Conservation (phyloP, 1,140 invertebrate species). For the Penaeus japonicus region DNA sequence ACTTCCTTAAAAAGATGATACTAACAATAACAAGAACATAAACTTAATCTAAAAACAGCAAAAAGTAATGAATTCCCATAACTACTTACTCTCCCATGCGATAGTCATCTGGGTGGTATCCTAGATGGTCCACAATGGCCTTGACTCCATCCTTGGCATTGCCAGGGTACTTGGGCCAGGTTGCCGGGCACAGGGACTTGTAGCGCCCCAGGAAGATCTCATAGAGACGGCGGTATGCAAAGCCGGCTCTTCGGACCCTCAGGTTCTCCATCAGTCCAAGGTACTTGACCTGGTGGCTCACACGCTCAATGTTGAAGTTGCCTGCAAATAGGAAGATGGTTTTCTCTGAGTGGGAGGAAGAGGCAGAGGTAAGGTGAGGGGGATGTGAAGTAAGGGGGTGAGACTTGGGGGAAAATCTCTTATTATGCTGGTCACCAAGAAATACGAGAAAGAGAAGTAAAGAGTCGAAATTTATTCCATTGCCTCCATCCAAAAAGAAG, state of each 20-base stretch:
- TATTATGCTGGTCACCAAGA: background rate
- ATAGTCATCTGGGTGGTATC: conserved; percentile 78
- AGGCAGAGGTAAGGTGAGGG: background rate
- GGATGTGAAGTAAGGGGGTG: background rate
- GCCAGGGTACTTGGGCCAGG: conserved; percentile 86
- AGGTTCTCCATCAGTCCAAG: conserved; percentile 89
- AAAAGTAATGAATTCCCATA: background rate
- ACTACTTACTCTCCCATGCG: conserved; percentile 82
- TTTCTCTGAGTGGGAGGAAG: background rate
- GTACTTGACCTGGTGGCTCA: conserved; percentile 78
- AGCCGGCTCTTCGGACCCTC: conserved; percentile 83
- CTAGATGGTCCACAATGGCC: conserved; percentile 74
- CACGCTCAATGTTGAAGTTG: conserved; percentile 77
- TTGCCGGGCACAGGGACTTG: conserved; percentile 81
- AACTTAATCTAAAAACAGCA: background rate
- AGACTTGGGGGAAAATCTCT: too few relatives aligned
- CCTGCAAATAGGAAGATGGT: conserved; percentile 64
- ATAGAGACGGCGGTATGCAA: conserved; percentile 85
- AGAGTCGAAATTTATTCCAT: too few relatives aligned
- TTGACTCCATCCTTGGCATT: conserved; percentile 79
- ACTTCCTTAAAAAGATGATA: conserved; percentile 82
- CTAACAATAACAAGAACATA: background rate
- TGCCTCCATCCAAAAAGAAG: too few relatives aligned
- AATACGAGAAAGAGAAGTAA: background rate
- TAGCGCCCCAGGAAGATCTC: conserved; percentile 85